Evolutionary conservation across 2,797 vertebrate species (phyloP), one percentile per base, ranked within the genome.

Genomic region (Oreonectes daqikongensis): DNA sequence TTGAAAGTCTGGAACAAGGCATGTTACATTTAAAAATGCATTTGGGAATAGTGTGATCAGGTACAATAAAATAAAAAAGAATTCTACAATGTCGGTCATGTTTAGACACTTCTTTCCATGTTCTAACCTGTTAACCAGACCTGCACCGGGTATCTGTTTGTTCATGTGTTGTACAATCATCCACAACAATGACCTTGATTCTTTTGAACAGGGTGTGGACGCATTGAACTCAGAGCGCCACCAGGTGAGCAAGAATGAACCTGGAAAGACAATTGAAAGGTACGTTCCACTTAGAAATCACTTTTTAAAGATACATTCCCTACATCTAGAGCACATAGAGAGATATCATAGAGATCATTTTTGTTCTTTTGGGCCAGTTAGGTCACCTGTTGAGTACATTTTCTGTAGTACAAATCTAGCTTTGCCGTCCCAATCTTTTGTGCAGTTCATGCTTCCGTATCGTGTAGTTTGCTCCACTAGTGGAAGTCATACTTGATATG

Each of bases 211-310:
- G 75, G 81, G 57, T 38, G 30, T 42, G 68, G 32, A 66, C 11
- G 4, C 9, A 11, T 63, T 38, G 72, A 63, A 38, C 15, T 55
- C 15, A 40, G 20, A 77, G 48, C 50, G 42, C 55, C 73, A 75
- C 73, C 81, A 46, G 20, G 66, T 68, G 79, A 30, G 40, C 38
- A 60, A 80, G 28, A 69, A 87, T 87, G 85, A 79, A 50, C 66
- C 53, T 67, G 38, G 55, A 52, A 48, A 40, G 28, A 28, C 63
- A 59, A 50, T 69, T 69, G 38, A 50, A 50, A 71, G 85, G 86
- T 87, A 70, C 35, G 67, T 59, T 67, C 2, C 59, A 70, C 28
- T 44, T 57, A 26, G 17, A 53, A 30, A 24, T 4, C 7, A 4
- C 7, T 1, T 17, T 30, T 26, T 7, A 10, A 48, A 7, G 30